Evolutionary conservation across 2,888 invertebrate species (phyloP).

Genomic region (Leistus spinibarbis): DNA sequence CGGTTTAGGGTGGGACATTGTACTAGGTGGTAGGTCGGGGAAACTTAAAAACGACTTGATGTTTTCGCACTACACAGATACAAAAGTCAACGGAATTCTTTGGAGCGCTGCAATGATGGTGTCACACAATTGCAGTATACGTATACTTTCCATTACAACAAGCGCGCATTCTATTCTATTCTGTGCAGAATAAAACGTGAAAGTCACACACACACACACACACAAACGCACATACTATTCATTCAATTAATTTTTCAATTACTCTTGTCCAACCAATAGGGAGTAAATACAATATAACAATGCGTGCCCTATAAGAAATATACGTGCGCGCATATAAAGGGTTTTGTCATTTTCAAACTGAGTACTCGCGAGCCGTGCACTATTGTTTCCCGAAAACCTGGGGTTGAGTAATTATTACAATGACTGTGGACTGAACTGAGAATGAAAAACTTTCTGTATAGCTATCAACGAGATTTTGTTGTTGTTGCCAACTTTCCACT

Average conservation of each 20-base stretch:
- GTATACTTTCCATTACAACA: not conserved
- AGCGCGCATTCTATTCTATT: not conserved
- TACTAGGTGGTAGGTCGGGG: slow-evolving; percentile 3
- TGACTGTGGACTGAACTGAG: slow-evolving; percentile 24
- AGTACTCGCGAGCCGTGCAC: slow-evolving; percentile 18
- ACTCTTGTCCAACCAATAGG: slow-evolving; percentile 53
- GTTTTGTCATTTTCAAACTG: slow-evolving; percentile 32
- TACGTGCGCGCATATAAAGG: slow-evolving; percentile 47
- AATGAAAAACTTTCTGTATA: slow-evolving; percentile 10
- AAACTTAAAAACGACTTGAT: slow-evolving; percentile 10
- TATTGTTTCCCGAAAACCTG: slow-evolving; percentile 16
- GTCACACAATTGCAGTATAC: not conserved
- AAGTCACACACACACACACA: not conserved
- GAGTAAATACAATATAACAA: slow-evolving; percentile 41
- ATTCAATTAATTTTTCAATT: slow-evolving; percentile 58
- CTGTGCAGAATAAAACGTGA: not conserved
- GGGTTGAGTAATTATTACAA: slow-evolving; percentile 32
- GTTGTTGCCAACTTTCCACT: not conserved
- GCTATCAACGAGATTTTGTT: slow-evolving; percentile 25
- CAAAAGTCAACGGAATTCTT: slow-evolving; percentile 23
- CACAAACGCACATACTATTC: slow-evolving; percentile 50
- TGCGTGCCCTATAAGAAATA: slow-evolving; percentile 47
- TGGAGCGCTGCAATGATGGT: not conserved
- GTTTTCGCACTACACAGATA: not conserved
- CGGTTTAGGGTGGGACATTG: not conserved